Percentiles rank a stretch among this genome's conserved stretches.
phyloP scores from a whole-genome alignment of 2,797 vertebrate genomes.

The Chaetophractus vellerosus region DNA sequence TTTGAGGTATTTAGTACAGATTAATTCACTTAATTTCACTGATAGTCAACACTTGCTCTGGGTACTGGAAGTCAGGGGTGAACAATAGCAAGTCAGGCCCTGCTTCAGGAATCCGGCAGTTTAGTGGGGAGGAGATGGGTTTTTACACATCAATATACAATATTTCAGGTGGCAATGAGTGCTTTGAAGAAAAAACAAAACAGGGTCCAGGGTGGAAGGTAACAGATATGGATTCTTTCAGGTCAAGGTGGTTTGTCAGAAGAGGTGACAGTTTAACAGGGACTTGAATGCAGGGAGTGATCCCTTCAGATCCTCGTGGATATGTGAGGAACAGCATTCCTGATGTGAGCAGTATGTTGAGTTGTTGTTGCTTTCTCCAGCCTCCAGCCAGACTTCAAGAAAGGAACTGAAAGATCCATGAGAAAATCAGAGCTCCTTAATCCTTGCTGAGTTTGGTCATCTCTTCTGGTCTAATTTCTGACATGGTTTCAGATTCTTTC shows the following conservation, averaged over 20 bases:
- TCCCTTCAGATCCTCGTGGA: neutral
- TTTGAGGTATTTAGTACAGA: neutral
- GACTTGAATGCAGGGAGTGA: neutral
- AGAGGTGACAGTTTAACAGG: neutral
- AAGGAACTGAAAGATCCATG: neutral
- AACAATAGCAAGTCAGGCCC: neutral
- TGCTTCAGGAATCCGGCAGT: neutral
- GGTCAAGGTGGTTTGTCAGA: neutral
- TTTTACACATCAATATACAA: neutral
- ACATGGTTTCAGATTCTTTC: neutral
- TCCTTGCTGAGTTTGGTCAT: neutral
- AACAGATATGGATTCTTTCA: neutral
- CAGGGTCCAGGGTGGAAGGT: neutral
- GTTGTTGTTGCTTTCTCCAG: neutral
- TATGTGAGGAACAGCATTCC: neutral
- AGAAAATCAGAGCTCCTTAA: neutral
- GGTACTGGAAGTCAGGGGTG: neutral
- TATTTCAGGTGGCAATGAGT: neutral
- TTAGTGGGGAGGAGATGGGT: fast-evolving
- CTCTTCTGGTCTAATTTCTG: conserved; percentile 14
- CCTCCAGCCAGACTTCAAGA: neutral
- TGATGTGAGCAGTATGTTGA: neutral
- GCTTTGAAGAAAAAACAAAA: neutral
- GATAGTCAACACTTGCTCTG: neutral
- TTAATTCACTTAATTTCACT: neutral